phyloP scores from a whole-genome alignment of 1,140 invertebrate species.

The Hyles euphorbiae region DNA sequence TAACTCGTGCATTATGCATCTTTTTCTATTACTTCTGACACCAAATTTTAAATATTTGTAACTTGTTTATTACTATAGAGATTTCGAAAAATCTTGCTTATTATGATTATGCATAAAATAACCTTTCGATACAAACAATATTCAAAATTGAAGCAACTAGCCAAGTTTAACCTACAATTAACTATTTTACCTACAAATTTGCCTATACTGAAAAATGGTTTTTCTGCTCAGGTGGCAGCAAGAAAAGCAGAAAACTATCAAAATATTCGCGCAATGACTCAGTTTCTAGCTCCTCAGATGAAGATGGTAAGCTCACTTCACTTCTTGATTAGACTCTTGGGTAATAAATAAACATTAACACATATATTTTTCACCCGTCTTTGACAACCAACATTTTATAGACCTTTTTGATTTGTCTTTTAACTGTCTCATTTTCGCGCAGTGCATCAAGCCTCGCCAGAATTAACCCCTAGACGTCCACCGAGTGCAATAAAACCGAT shows the following conservation, averaged over 20 bases:
- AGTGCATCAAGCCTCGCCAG: constrained; percentile 45
- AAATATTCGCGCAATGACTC: constrained; percentile 30
- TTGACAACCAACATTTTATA: background rate
- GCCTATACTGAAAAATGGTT: no score
- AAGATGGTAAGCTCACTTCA: constrained; percentile 31
- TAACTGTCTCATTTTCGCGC: background rate
- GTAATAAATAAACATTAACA: background rate
- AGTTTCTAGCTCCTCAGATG: constrained; percentile 47
- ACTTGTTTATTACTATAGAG: no score
- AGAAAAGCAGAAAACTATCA: constrained; percentile 32
- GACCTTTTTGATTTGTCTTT: background rate
- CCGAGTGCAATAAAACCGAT: constrained; percentile 18
- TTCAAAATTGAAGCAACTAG: no score
- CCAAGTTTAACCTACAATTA: no score
- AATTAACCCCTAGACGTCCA: constrained; percentile 43
- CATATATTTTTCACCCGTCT: background rate
- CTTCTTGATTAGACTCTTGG: background rate
- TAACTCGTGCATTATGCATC: no score
- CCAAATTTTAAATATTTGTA: no score
- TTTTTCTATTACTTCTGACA: no score
- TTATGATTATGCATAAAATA: no score
- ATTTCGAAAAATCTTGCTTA: no score
- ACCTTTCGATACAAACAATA: no score
- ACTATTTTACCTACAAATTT: no score
- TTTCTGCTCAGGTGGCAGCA: constrained; percentile 6